These are phyloP conservation scores for Nematolebias whitei DNA, from an alignment of 2,113 vertebrate species.

Conservation along the genomic window DNA sequence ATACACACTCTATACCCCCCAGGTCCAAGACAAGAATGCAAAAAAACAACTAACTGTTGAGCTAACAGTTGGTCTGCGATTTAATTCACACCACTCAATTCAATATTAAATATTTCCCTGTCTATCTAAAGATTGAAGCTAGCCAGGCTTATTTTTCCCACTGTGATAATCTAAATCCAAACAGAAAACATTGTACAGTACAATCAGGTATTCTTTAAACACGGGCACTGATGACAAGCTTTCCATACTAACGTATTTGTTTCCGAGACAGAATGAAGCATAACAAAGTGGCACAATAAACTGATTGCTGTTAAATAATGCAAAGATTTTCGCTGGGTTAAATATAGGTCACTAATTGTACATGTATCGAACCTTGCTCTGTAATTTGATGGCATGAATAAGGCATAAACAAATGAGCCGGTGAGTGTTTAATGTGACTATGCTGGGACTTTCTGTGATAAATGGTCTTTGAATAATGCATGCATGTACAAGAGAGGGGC, in stretches of 20 bases:
- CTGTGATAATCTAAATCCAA: background rate
- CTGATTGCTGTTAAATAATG: constrained; percentile 46
- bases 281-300: constrained; percentile 44
- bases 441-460: constrained; percentile 60
- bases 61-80: too few species aligned
- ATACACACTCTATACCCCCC: too few species aligned
- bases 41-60: too few species aligned
- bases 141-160: background rate
- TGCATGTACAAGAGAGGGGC: constrained; percentile 54
- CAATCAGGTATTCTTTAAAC: constrained; percentile 10
- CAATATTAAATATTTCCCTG: too few species aligned
- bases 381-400: constrained; percentile 60
- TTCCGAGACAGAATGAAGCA: constrained; percentile 29
- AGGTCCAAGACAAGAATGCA: too few species aligned
- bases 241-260: constrained; percentile 18
- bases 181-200: background rate
- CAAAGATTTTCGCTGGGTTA: constrained; percentile 46
- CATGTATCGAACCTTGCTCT: constrained; percentile 45
- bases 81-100: too few species aligned
- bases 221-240: constrained; percentile 2
- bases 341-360: constrained; percentile 62
- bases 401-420: constrained; percentile 62
- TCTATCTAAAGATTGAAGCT: too few species aligned
- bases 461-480: constrained; percentile 73
- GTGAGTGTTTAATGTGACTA: constrained; percentile 55